Percentiles rank a stretch among this genome's conserved stretches.
phyloP scores from a whole-genome alignment of 2,797 vertebrate genomes.

The Chelidonichthys spinosus region DNA sequence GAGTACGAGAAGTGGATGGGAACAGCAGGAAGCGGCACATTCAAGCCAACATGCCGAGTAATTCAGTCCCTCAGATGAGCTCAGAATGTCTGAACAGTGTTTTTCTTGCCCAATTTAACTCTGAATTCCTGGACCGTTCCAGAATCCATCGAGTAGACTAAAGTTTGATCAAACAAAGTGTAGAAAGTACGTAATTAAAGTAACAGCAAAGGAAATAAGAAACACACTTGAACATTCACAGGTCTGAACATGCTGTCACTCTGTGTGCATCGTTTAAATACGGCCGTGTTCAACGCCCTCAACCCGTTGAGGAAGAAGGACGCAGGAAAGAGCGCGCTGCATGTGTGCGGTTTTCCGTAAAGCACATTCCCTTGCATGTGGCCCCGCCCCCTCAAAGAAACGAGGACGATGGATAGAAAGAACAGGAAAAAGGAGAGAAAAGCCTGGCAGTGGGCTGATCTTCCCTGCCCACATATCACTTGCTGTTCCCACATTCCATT shows the following conservation, averaged over 20 bases:
- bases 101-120: conserved; percentile 62
- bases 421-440: conserved; percentile 70
- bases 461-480: conserved; percentile 72
- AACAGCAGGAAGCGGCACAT: conserved; percentile 5
- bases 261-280: conserved; percentile 26
- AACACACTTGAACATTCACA: conserved; percentile 61
- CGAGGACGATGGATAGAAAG: conserved; percentile 50
- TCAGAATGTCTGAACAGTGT: conserved; percentile 63
- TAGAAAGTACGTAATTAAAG: conserved; percentile 41
- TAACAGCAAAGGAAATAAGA: conserved; percentile 55
- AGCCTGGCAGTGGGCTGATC: conserved; percentile 59
- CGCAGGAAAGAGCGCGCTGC: conserved; percentile 9
- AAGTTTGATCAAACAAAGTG: conserved; percentile 61
- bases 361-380: conserved; percentile 32
- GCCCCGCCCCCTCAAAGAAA: conserved; percentile 48
- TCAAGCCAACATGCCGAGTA: conserved; percentile 30
- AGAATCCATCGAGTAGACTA: conserved; percentile 49
- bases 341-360: conserved; percentile 20
- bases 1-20: not conserved
- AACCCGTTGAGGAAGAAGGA: conserved; percentile 37
- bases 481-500: conserved; percentile 76
- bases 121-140: conserved; percentile 57
- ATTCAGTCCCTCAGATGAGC: conserved; percentile 62
- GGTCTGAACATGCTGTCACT: conserved; percentile 65
- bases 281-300: conserved; percentile 26